Conservation (phyloP, 2,113 vertebrate genomes). For the Microcebus jonahi region DNA sequence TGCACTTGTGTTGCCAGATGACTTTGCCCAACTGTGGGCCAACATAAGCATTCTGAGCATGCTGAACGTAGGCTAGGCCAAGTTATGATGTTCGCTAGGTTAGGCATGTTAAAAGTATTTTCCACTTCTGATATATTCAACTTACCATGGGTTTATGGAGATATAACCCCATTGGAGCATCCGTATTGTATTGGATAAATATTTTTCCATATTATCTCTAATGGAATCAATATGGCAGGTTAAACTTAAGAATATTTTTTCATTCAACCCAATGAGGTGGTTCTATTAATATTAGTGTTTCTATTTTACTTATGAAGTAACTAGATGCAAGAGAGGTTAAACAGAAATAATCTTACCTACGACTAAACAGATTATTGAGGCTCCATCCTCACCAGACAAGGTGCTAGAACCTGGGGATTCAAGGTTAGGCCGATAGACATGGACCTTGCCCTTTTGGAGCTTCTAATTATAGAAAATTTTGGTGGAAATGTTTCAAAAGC, state of each 20-base stretch:
- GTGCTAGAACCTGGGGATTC: not conserved
- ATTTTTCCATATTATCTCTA: not conserved
- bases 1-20: not conserved
- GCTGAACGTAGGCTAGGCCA: not conserved
- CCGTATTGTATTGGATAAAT: not conserved
- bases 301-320: not conserved
- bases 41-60: not conserved
- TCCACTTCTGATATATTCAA: not conserved
- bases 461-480: not conserved
- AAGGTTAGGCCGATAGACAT: not conserved
- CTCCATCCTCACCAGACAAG: not conserved
- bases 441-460: not conserved
- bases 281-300: not conserved
- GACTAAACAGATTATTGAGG: not conserved
- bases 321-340: not conserved
- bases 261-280: not conserved
- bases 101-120: not conserved
- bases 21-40: not conserved
- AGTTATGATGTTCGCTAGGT: not conserved
- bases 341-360: not conserved
- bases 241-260: not conserved
- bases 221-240: not conserved
- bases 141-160: not conserved
- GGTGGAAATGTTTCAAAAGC: not conserved
- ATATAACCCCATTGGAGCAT: not conserved